phyloP scores from a whole-genome alignment of 2,113 vertebrate genomes.

The Stictonetta naevosa region DNA sequence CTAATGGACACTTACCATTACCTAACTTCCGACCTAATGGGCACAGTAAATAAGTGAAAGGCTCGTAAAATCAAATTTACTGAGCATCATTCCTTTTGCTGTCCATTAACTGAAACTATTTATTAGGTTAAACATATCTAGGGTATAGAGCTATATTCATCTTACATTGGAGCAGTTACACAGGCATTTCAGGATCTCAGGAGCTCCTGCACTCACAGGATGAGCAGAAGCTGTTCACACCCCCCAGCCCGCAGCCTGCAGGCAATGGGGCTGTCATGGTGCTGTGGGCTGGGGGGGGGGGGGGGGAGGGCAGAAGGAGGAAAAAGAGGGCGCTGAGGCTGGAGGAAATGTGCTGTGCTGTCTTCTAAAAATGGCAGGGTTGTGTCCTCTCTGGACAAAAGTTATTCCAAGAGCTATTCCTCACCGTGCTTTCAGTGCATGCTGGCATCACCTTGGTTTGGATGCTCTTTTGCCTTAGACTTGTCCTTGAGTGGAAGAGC shows the following conservation, averaged over 20 bases:
- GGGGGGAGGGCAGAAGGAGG: not conserved
- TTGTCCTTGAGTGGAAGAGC: not conserved
- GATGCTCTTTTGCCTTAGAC: not conserved
- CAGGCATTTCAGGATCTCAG: accelerated
- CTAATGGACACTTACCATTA: slow-evolving; percentile 61
- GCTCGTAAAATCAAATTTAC: slow-evolving; percentile 69
- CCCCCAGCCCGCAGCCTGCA: too few relatives aligned
- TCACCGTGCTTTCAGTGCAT: not conserved
- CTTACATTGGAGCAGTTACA: not conserved
- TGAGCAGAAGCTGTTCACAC: not conserved
- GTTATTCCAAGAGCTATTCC: not conserved
- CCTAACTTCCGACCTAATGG: slow-evolving; percentile 56
- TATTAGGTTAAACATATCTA: slow-evolving; percentile 40
- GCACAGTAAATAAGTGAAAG: slow-evolving; percentile 55
- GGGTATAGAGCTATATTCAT: not conserved
- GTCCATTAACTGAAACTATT: slow-evolving; percentile 57
- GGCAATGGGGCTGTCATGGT: too few relatives aligned
- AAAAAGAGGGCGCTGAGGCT: not conserved
- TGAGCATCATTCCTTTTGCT: slow-evolving; percentile 23
- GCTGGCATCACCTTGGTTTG: not conserved
- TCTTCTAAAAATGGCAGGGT: not conserved
- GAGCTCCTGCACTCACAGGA: not conserved
- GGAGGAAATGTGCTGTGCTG: not conserved
- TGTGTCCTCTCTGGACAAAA: not conserved
- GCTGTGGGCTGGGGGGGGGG: too few relatives aligned